Base-by-base conservation (phyloP, 2,888 invertebrate genomes). In the Ophion slaviceki region DNA sequence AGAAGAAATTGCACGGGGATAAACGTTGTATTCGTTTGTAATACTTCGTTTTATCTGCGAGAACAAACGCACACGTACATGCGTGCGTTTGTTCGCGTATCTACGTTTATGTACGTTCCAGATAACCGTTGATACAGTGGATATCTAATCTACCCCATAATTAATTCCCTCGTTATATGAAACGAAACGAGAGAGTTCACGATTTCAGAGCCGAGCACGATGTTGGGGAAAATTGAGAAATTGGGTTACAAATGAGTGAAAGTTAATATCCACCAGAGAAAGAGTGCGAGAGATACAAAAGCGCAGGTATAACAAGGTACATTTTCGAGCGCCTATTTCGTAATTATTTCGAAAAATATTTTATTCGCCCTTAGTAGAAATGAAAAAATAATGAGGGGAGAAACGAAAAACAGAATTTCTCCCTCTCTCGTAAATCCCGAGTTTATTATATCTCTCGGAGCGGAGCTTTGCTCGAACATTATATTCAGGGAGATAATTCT, bases 211-310 rank as follows among this genome's bases (percentile, higher is more conserved):
- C 76, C 79, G 53, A 53, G 59, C 32, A 62, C 32, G 67, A 59
- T 67, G 40, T 59, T 61, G 47, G 47, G 14, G 64, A 61, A 80
- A 67, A 45, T 28, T 70, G 75, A 66, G 80, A 72, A 85, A 85
- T 80, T 85, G 76, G 82, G 82, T 80, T 85, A 80, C 76, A 67
- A 83, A 66, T 72, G 67, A 85, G 82, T 82, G 85, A 85, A 85
- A 85, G 85, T 85, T 77, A 8, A 62, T 68, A 57, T 40, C 11
- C 28, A 45, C 14, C 66, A 64, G 47, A 45, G 24, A 45, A 36
- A 64, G 66, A 76, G 76, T 40, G 36, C n/a, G 17, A 20, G 32
- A 64, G 53, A 76, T 66, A 75, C 71, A 45, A 47, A 17, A 53
- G 53, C 17, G 14, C 5, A 53, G 53, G 4, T 17, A 17, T 53